A percentile compares a stretch with the other conserved stretches of the same genome.
phyloP scores from a whole-genome alignment of 2,888 invertebrate species.

The Eledona agricola region DNA sequence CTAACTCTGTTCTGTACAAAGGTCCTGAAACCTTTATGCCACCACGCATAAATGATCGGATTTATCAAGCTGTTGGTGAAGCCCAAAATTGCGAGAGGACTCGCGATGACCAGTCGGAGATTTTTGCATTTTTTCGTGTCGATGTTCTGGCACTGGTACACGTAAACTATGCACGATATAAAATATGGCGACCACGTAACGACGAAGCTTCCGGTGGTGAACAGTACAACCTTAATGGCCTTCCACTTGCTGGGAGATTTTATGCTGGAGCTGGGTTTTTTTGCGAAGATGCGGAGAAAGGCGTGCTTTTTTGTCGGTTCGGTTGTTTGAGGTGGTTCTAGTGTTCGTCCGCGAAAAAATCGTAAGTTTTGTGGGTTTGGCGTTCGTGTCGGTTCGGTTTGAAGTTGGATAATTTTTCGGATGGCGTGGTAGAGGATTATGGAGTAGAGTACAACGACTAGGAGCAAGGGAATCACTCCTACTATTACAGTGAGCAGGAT shows the following conservation, averaged over 20 bases:
- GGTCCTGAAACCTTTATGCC: constrained; percentile 73
- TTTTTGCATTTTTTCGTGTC: constrained; percentile 61
- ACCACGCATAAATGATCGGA: constrained; percentile 75
- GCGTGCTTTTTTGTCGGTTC: constrained; percentile 45
- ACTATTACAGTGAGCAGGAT: constrained; percentile 67
- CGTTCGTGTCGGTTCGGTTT: too few relatives aligned
- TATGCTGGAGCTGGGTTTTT: constrained; percentile 38
- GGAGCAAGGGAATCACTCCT: constrained; percentile 65
- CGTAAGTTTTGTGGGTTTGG: constrained; percentile 40
- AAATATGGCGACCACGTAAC: constrained; percentile 73
- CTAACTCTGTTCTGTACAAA: constrained; percentile 61
- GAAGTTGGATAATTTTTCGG: constrained; percentile 64
- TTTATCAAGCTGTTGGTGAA: constrained; percentile 71
- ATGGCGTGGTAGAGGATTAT: constrained; percentile 69
- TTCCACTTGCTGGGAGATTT: constrained; percentile 66
- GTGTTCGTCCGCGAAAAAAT: constrained; percentile 46
- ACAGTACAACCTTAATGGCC: constrained; percentile 70
- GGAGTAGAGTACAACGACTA: constrained; percentile 65
- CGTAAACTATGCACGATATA: constrained; percentile 66
- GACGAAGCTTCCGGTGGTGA: constrained; percentile 70
- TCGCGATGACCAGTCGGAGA: constrained; percentile 65
- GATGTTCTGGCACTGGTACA: constrained; percentile 53
- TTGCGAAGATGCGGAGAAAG: constrained; percentile 42
- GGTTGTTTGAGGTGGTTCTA: not conserved
- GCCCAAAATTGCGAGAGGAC: constrained; percentile 69